phyloP scores from a whole-genome alignment of 2,888 invertebrate genomes.

The Lagria hirta region DNA sequence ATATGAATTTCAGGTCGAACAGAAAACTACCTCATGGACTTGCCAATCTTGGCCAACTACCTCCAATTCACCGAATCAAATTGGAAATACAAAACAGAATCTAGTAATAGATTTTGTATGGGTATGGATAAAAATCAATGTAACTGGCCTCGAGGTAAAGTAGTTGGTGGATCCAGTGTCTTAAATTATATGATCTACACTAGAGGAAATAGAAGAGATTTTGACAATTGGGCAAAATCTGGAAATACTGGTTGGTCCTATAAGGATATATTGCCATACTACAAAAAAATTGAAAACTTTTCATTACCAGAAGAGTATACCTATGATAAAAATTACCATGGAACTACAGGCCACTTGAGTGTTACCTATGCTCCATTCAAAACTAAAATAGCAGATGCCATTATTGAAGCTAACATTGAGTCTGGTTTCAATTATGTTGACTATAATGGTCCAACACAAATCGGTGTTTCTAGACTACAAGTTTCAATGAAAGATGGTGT shows the following conservation, averaged over 20 bases:
- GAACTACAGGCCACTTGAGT: constrained; percentile 60
- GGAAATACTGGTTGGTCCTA: constrained; percentile 73
- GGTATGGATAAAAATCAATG: constrained; percentile 75
- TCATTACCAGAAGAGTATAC: constrained; percentile 73
- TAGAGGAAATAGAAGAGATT: constrained; percentile 83
- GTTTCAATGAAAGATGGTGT: constrained; percentile 57
- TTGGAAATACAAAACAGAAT: constrained; percentile 80
- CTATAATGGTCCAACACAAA: constrained; percentile 64
- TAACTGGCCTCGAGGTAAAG: constrained; percentile 68
- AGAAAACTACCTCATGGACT: constrained; percentile 74
- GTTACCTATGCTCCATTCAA: constrained; percentile 61
- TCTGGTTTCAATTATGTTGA: constrained; percentile 66
- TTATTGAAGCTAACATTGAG: constrained; percentile 64
- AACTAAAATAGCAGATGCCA: constrained; percentile 62
- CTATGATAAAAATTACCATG: too few species aligned
- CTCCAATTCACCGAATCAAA: constrained; percentile 72
- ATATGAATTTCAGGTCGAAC: constrained; percentile 61
- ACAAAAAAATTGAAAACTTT: constrained; percentile 82
- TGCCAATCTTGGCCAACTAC: constrained; percentile 72
- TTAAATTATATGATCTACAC: constrained; percentile 91
- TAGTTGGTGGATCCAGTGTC: constrained; percentile 81
- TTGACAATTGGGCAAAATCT: constrained; percentile 79
- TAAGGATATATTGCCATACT: constrained; percentile 78
- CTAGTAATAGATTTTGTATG: constrained; percentile 70
- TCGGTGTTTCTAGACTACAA: constrained; percentile 58